phyloP scores from a whole-genome alignment of 1,140 invertebrate species.

The Tetraneura akinire region DNA sequence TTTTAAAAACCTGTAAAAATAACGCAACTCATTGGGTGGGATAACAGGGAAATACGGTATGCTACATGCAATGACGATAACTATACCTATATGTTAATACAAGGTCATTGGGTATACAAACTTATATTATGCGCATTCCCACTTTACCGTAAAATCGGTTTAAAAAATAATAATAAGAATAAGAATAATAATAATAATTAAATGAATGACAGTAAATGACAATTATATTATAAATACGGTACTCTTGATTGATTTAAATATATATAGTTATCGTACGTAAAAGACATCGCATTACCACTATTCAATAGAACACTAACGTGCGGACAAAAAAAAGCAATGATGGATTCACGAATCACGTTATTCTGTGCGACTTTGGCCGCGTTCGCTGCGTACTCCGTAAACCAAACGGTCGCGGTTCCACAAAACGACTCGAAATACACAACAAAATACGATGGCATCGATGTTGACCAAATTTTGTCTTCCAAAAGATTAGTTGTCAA shows the following conservation, averaged over 20 bases:
- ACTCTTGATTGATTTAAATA: too few species aligned
- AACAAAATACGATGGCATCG: constrained; percentile 63
- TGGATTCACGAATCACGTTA: constrained; percentile 19
- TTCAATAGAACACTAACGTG: too few species aligned
- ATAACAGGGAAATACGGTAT: constrained; percentile 25
- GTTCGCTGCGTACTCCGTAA: not conserved
- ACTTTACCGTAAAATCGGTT: not conserved
- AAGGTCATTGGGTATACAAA: constrained; percentile 1
- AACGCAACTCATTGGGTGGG: not conserved
- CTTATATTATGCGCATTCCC: not conserved
- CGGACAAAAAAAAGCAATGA: not conserved
- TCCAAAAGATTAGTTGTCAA: constrained; percentile 61
- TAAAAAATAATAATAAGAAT: not conserved
- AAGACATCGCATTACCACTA: too few species aligned
- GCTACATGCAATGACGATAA: not conserved
- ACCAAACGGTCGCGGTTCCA: not conserved
- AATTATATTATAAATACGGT: too few species aligned
- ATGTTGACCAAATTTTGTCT: constrained; percentile 61
- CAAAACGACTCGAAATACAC: constrained; percentile 58
- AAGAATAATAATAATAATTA: not conserved
- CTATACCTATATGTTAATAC: not conserved
- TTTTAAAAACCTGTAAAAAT: not conserved
- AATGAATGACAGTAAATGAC: too few species aligned
- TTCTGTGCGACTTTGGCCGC: not conserved
- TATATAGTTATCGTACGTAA: not conserved